Base-by-base conservation (phyloP, 2,888 invertebrate genomes). In the Tribolium freemani region DNA sequence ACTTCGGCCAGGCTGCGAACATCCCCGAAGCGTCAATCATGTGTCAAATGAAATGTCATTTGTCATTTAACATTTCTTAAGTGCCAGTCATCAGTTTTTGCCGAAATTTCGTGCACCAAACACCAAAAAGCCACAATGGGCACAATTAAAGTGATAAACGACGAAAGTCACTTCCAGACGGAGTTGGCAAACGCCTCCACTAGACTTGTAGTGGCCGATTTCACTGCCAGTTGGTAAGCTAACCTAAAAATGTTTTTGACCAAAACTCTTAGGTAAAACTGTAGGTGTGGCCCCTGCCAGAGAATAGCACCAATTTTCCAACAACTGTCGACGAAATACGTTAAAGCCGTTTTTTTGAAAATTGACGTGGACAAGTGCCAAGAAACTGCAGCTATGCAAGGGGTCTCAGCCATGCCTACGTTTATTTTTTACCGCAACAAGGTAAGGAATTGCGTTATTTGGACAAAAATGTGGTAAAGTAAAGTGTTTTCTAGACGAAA, bases 371-470 rank as follows among this genome's bases (percentile, higher is more conserved):
- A 99, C 83, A 92, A 93, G 86, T 98, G 96, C 81, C 93, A 93
- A 79, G 97, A 96, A 79, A 95, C 95, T 6, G 97, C 98, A 1
- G 91, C 93, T 21, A 89, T 91, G 9, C 95, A 98, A 84, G 96
- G 96, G 66, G 95, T 99, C 46, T 93, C 93, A 69, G 96, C 98
- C 0, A 98, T 99, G 98, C 99, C 99, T 20, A 99, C 99, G 0
- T 99, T 99, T 84, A 92, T 97, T 78, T 96, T 99, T 84, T 98
- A 95, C 86, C 92, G 94, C 79, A 98, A 95, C 85, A 90, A 92
- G 84, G 92, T 93, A 85, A 83, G 76, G 3, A 26, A 5, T 26
- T 26, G 26, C 26, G 16, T 11, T 16, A 50, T 11, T 50, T 13
- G 50, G n/a, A 0, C n/a, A 21, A n/a, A n/a, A 21, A 21, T 48